phyloP scores from a whole-genome alignment of 2,113 vertebrate genomes.

The Salvelinus namaycush region DNA sequence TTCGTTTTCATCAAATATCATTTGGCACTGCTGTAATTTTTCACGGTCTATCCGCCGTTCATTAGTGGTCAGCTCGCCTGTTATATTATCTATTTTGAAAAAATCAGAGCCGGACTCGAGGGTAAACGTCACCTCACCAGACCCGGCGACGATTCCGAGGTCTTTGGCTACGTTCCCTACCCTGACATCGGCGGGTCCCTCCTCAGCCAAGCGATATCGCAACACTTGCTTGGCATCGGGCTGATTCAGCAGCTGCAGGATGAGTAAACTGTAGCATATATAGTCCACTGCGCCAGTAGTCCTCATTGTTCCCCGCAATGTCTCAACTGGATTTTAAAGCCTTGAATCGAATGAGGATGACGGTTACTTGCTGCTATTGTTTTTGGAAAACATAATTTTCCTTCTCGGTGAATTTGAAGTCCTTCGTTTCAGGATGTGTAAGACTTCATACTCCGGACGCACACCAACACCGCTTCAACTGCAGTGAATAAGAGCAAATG shows the following conservation, averaged over 20 bases:
- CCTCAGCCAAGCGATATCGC: slow-evolving; percentile 91
- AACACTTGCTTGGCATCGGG: slow-evolving; percentile 93
- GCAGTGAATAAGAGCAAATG: slow-evolving; percentile 66
- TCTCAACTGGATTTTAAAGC: slow-evolving; percentile 30
- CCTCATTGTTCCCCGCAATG: slow-evolving; percentile 69
- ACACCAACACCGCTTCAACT: slow-evolving; percentile 62
- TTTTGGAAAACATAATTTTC: slow-evolving; percentile 10
- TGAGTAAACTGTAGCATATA: slow-evolving; percentile 80
- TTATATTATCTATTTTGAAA: slow-evolving; percentile 98
- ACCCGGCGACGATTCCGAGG: slow-evolving; percentile 90
- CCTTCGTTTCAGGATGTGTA: slow-evolving; percentile 52
- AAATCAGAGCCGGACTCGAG: slow-evolving; percentile 96
- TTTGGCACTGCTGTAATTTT: slow-evolving; percentile 98
- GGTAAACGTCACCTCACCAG: slow-evolving; percentile 96
- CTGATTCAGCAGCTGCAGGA: slow-evolving; percentile 85
- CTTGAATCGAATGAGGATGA: slow-evolving; percentile 5
- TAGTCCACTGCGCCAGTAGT: slow-evolving; percentile 78
- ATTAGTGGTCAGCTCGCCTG: slow-evolving; percentile 95
- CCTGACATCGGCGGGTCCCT: slow-evolving; percentile 91
- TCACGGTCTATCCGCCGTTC: slow-evolving; percentile 97
- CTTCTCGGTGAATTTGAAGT: slow-evolving; percentile 42
- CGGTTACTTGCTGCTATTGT: slow-evolving; percentile 10
- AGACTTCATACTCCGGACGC: slow-evolving; percentile 69
- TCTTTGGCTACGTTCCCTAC: slow-evolving; percentile 95
- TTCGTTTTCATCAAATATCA: slow-evolving; percentile 99